phyloP scores from a whole-genome alignment of 2,113 vertebrate genomes.

The Tragelaphus scriptus region DNA sequence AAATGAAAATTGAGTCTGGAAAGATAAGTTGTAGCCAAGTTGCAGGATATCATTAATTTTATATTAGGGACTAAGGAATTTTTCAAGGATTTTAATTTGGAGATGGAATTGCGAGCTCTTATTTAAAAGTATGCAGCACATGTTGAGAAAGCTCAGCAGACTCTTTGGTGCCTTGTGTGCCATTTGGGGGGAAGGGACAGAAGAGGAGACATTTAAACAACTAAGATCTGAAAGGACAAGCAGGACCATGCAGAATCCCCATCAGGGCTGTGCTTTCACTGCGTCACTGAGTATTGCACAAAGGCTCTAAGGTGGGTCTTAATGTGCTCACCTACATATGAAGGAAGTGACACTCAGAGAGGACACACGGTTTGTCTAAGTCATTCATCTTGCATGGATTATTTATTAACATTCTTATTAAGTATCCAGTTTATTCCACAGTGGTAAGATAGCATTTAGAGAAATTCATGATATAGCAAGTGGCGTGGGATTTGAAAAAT shows the following conservation, averaged over 20 bases:
- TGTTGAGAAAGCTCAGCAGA: neutral
- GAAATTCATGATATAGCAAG: neutral
- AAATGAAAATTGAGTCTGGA: neutral
- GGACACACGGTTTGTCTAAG: accelerated
- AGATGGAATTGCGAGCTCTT: too few relatives aligned
- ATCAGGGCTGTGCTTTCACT: too few relatives aligned
- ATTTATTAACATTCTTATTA: neutral
- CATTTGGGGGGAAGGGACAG: neutral
- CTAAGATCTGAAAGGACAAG: neutral
- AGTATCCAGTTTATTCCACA: neutral
- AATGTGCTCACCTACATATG: neutral
- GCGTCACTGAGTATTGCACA: too few relatives aligned
- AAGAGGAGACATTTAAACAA: neutral
- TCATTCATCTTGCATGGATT: neutral
- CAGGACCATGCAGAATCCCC: neutral
- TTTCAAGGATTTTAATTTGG: neutral
- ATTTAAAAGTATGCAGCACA: neutral
- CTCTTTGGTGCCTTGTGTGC: neutral
- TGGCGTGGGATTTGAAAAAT: neutral
- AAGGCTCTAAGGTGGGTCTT: neutral
- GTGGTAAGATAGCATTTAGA: neutral
- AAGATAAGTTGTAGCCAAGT: neutral
- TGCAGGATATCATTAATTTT: neutral
- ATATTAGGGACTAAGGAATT: neutral
- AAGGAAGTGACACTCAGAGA: neutral